Evolutionary conservation across 2,797 vertebrate species (phyloP).

Genomic region (Molossus alvarezi): DNA sequence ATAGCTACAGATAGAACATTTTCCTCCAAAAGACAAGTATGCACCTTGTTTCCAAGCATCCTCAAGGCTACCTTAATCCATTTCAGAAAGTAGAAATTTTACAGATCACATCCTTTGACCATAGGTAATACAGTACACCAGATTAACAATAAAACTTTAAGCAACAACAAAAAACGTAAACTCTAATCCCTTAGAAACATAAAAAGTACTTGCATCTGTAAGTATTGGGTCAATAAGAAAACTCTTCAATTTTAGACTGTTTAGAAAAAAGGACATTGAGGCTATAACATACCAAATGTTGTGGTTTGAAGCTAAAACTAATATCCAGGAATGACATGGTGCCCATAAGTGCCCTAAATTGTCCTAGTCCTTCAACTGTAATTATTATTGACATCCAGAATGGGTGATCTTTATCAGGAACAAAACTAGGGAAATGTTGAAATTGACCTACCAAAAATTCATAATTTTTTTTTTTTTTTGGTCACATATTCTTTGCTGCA

Average conservation of each 20-base stretch:
- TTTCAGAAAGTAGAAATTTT: conserved; percentile 35
- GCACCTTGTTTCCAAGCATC: neutral
- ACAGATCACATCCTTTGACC: neutral
- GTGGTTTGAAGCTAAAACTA: neutral
- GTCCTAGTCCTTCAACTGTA: neutral
- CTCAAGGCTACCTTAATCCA: neutral
- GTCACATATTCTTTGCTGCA: conserved; percentile 85
- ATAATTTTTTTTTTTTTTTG: conserved; percentile 26
- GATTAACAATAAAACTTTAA: conserved; percentile 1
- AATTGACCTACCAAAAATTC: conserved; percentile 8
- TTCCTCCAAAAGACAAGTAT: neutral
- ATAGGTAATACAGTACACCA: neutral
- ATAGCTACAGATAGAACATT: neutral
- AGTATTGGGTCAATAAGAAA: neutral
- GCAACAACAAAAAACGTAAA: neutral
- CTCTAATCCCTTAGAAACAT: neutral
- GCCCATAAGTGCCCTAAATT: neutral
- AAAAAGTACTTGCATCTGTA: neutral
- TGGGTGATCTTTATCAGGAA: neutral
- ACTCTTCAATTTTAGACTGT: neutral
- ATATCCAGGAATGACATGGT: neutral
- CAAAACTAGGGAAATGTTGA: neutral
- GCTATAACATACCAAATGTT: neutral
- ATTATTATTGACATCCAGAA: conserved; percentile 4
- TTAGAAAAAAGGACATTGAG: neutral